These are phyloP conservation scores for Catocala sponsa DNA, from an alignment of 2,888 invertebrate genomes.

Conservation along the genomic window DNA sequence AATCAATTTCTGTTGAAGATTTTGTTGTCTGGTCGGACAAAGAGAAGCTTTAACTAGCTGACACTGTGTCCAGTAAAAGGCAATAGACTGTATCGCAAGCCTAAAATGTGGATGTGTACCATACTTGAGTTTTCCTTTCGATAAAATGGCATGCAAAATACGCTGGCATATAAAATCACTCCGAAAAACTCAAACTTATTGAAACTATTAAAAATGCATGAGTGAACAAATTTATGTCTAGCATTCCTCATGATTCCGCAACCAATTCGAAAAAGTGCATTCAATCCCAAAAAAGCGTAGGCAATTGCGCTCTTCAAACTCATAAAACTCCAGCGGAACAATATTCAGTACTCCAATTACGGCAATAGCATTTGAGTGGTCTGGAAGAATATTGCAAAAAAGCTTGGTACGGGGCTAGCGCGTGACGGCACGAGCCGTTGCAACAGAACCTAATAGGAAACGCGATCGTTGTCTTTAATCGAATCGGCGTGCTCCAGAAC, in stretches of 20 bases:
- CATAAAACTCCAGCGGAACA: conserved; percentile 61
- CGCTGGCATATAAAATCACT: not conserved
- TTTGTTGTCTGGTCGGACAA: no score
- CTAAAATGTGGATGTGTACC: no score
- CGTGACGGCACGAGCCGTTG: conserved; percentile 71
- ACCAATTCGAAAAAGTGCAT: conserved; percentile 46
- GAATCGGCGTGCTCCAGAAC: conserved; percentile 64
- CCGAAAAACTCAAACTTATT: not conserved
- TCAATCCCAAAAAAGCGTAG: conserved; percentile 37
- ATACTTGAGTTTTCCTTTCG: no score
- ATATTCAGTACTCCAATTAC: conserved; percentile 71
- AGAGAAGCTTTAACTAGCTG: no score
- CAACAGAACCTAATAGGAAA: conserved; percentile 79
- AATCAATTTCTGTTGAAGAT: no score
- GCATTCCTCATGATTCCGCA: conserved; percentile 12
- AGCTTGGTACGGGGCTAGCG: conserved; percentile 50
- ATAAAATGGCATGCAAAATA: not conserved
- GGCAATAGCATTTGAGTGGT: conserved; percentile 60
- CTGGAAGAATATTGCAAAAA: conserved; percentile 57
- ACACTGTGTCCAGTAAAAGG: no score
- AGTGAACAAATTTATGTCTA: conserved; percentile 12
- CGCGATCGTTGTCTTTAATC: conserved; percentile 81
- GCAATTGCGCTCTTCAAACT: conserved; percentile 56
- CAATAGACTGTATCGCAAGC: no score
- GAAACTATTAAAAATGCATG: conserved; percentile 7